Evolutionary conservation across 2,888 invertebrate genomes (phyloP).

Genomic region (Nycteola revayana): DNA sequence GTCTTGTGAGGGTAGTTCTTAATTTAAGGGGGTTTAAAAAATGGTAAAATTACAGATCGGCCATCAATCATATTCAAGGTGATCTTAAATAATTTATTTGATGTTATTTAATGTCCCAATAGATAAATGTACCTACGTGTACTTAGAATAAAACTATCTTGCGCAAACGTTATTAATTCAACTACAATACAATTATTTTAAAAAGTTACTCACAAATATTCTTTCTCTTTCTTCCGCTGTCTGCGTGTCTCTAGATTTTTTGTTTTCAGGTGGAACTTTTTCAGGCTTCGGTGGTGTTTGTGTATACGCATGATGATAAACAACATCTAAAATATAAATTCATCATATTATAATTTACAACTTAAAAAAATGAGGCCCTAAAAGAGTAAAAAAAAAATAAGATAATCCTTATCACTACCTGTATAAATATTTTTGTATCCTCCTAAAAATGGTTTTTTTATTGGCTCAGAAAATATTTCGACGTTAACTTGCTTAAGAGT

Average conservation of each 20-base stretch:
- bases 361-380: too few species aligned
- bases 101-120: too few species aligned
- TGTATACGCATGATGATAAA: conserved; percentile 91
- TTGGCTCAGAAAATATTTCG: conserved; percentile 72
- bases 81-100: not conserved
- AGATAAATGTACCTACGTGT: too few species aligned
- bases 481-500: conserved; percentile 68
- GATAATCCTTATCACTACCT: conserved; percentile 57
- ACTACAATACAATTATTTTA: too few species aligned
- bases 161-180: too few species aligned
- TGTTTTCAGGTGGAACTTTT: conserved; percentile 73
- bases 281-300: conserved; percentile 87
- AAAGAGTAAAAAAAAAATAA: too few species aligned
- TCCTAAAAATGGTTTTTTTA: conserved; percentile 89
- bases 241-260: conserved; percentile 85
- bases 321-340: conserved; percentile 62
- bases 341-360: too few species aligned
- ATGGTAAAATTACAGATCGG: too few species aligned
- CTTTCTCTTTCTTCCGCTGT: conserved; percentile 81
- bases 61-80: too few species aligned
- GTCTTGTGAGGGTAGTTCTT: too few species aligned
- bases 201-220: conserved; percentile 55
- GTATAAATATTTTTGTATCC: conserved; percentile 89
- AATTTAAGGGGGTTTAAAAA: too few species aligned
- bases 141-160: too few species aligned